Evolutionary conservation across 2,113 vertebrate genomes (phyloP).

Genomic region (Glareola pratincola): DNA sequence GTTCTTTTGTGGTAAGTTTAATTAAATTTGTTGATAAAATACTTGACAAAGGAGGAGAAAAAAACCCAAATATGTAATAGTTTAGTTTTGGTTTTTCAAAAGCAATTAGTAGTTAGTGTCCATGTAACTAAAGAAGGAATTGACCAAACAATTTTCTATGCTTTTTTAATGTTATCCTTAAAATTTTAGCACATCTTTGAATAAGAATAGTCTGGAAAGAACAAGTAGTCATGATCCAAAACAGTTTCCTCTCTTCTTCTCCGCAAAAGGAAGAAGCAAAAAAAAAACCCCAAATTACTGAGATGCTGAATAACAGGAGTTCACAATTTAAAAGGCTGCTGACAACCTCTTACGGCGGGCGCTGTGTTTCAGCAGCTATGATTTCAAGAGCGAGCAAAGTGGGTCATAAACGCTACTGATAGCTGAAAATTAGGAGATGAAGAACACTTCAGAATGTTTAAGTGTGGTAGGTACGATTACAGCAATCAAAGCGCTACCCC

Average conservation of each 20-base stretch:
- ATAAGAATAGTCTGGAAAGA: not conserved
- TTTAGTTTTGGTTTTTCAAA: not conserved
- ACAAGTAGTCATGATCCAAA: not conserved
- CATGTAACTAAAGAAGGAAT: not conserved
- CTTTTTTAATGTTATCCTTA: not conserved
- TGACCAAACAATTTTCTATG: not conserved
- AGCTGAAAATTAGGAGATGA: conserved; percentile 22
- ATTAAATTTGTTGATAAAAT: not conserved
- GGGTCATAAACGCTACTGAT: not conserved
- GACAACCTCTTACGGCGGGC: not conserved
- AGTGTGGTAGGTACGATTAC: conserved; percentile 28
- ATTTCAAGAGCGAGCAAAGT: conserved; percentile 23
- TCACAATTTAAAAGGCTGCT: conserved; percentile 1
- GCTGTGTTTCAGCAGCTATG: not conserved
- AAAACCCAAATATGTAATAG: not conserved
- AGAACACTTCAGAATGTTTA: conserved; percentile 29
- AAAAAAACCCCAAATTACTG: not conserved
- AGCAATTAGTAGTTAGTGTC: not conserved
- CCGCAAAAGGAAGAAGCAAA: not conserved
- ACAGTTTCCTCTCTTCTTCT: not conserved
- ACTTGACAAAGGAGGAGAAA: not conserved
- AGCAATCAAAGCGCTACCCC: conserved; percentile 20
- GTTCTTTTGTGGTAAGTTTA: conserved; percentile 2
- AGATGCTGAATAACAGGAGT: not conserved
- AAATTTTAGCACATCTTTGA: not conserved